Base-by-base conservation (phyloP, 2,113 vertebrate genomes). In the Galeopterus variegatus region DNA sequence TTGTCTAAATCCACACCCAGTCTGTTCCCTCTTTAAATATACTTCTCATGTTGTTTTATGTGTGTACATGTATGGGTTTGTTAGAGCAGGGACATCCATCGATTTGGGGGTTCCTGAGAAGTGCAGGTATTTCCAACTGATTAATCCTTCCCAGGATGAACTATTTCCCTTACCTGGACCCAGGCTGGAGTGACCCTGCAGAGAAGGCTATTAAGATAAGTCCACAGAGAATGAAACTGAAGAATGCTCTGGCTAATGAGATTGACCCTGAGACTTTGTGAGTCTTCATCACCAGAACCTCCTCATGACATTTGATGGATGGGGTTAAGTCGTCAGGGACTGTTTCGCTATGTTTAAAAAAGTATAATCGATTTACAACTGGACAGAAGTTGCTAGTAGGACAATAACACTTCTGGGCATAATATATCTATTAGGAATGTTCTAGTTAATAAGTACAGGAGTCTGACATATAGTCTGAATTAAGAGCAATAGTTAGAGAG, bases 361-460 rank as follows among this genome's bases (percentile, higher is more conserved):
- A 83, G 26, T 65, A 31, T 13, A 89, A 48, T 88, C 69, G 64
- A 95, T 92, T 95, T 94, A 89, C 18, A 88, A 73, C 11, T 56
- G 54, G 33, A 82, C 75, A 48, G 52, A 96, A 88, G 6, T 88
- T 82, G 41, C 45, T 83, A 93, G 31, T 54, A 92, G 77, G 65
- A 81, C 70, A 87, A 65, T 95, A 75, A 56, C 62, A 88, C 70
- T 95, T 83, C 48, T 31, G 84, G 26, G 52, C 8, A 31, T 82
- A 92, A 92, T 89, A n/a, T 45, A n/a, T 93, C 80, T 95, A 26
- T 81, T 83, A 92, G 80, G 48, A 65, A 67, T 80, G 97, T 96
- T 72, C 70, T 82, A 84, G 56, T 93, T 85, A 95, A 26, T 73
- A 94, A 92, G n/a, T 48, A 8, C 52, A 92, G 45, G 31, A 15